These are phyloP conservation scores for Euwallacea similis DNA, from an alignment of 1,140 invertebrate genomes.

Conservation along the genomic window DNA sequence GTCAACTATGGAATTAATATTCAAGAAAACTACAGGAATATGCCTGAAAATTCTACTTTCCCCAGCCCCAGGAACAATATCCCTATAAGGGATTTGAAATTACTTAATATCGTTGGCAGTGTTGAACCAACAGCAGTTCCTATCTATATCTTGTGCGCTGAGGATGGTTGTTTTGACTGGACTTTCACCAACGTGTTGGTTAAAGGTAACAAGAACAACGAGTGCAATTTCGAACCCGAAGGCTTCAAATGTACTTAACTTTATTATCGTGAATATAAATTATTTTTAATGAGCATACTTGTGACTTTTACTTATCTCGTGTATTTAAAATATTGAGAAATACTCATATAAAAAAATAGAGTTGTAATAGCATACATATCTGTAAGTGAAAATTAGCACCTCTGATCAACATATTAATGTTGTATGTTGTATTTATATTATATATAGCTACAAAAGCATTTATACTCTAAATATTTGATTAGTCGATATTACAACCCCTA, in stretches of 20 bases:
- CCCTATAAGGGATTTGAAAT: constrained; percentile 6
- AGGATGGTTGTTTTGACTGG: constrained; percentile 22
- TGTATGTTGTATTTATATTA: no score
- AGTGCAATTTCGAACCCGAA: constrained; percentile 18
- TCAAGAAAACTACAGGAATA: constrained; percentile 14
- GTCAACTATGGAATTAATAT: constrained; percentile 13
- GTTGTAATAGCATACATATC: no score
- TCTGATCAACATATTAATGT: no score
- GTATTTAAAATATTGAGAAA: no score
- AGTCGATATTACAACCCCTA: no score
- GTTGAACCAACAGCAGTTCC: constrained; percentile 6
- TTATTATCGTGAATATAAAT: no score
- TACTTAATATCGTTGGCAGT: constrained; percentile 8
- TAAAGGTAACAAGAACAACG: constrained; percentile 2
- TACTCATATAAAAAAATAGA: no score
- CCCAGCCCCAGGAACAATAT: constrained; percentile 3
- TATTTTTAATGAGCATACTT: no score
- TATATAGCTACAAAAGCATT: no score
- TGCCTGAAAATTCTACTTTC: neutral
- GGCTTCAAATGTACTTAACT: neutral
- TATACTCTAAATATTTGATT: no score
- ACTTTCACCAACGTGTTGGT: constrained; percentile 8
- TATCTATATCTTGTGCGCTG: constrained; percentile 15
- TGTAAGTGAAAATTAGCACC: no score
- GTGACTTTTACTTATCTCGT: no score